Percentiles rank a stretch among this genome's conserved stretches.
Evolutionary conservation across 2,888 invertebrate genomes (phyloP).

Genomic region (Spodoptera exigua): DNA sequence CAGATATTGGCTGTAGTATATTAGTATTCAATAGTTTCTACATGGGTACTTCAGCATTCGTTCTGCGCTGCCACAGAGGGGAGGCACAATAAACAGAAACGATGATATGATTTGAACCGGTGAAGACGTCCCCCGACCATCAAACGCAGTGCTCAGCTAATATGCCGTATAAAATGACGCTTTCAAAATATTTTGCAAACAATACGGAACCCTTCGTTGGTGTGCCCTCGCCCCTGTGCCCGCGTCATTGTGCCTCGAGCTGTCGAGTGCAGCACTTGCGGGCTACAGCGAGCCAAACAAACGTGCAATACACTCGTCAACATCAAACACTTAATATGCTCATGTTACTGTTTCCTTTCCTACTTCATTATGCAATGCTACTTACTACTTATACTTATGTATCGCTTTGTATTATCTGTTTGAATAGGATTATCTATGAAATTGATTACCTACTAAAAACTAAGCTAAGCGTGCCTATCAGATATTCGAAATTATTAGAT

Average conservation of each 20-base stretch:
- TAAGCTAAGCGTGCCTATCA: too few relatives aligned
- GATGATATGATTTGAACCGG: slow-evolving; percentile 82
- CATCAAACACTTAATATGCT: slow-evolving; percentile 48
- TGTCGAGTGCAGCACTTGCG: slow-evolving; percentile 78
- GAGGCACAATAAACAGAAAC: slow-evolving; percentile 78
- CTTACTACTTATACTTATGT: too few relatives aligned
- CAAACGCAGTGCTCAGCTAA: slow-evolving; percentile 85
- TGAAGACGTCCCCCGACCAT: slow-evolving; percentile 84
- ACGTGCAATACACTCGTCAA: slow-evolving; percentile 55
- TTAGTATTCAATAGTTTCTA: slow-evolving; percentile 67
- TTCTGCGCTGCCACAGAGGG: slow-evolving; percentile 56
- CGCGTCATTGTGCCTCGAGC: slow-evolving; percentile 66
- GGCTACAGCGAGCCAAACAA: slow-evolving; percentile 62
- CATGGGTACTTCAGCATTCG: slow-evolving; percentile 65
- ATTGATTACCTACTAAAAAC: too few relatives aligned
- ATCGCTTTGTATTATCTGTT: too few relatives aligned
- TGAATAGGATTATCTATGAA: too few relatives aligned
- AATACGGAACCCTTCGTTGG: slow-evolving; percentile 80
- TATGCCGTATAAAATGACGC: slow-evolving; percentile 87
- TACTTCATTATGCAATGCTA: slow-evolving; percentile 12
- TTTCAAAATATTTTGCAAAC: slow-evolving; percentile 89
- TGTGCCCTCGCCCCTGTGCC: slow-evolving; percentile 71
- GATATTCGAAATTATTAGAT: too few relatives aligned
- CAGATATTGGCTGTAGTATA: slow-evolving; percentile 28
- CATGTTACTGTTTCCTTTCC: slow-evolving; percentile 29